phyloP scores from a whole-genome alignment of 2,888 invertebrate species.

The Ormyrus thymus region DNA sequence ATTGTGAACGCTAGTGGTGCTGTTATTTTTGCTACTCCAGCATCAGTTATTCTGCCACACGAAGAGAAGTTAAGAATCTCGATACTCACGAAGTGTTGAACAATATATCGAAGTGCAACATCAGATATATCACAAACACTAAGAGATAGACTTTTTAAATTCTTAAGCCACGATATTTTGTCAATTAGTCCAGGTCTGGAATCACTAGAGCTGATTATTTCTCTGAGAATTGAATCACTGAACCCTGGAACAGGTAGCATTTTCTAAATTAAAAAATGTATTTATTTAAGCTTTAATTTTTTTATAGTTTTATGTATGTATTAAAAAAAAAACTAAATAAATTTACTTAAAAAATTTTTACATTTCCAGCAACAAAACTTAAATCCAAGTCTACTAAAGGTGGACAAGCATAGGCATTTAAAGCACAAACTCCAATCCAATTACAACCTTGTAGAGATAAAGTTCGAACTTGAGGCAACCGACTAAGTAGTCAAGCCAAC shows the following conservation, averaged over 20 bases:
- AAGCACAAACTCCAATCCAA: constrained; percentile 86
- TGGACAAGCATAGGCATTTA: constrained; percentile 89
- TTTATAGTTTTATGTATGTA: not conserved
- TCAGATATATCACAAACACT: constrained; percentile 94
- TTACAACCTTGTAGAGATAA: constrained; percentile 86
- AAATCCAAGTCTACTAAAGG: constrained; percentile 87
- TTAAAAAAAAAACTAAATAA: too few relatives aligned
- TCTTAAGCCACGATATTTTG: constrained; percentile 85
- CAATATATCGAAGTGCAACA: constrained; percentile 86
- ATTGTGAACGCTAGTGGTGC: constrained; percentile 82
- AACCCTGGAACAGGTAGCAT: constrained; percentile 78
- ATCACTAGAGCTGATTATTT: constrained; percentile 90
- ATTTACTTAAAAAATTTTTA: too few relatives aligned
- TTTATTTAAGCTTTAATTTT: not conserved
- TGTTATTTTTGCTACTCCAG: constrained; percentile 91
- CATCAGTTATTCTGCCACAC: constrained; percentile 92
- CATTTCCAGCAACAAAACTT: constrained; percentile 81
- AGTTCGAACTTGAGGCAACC: constrained; percentile 88
- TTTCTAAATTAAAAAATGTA: not conserved
- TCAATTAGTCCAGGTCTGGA: constrained; percentile 86
- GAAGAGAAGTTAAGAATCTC: constrained; percentile 88
- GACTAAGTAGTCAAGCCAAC: constrained; percentile 92
- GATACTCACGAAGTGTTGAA: constrained; percentile 85
- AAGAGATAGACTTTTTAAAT: constrained; percentile 84
- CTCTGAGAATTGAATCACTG: constrained; percentile 88